Evolutionary conservation across 2,888 invertebrate genomes (phyloP).

Genomic region (Catocala nupta): DNA sequence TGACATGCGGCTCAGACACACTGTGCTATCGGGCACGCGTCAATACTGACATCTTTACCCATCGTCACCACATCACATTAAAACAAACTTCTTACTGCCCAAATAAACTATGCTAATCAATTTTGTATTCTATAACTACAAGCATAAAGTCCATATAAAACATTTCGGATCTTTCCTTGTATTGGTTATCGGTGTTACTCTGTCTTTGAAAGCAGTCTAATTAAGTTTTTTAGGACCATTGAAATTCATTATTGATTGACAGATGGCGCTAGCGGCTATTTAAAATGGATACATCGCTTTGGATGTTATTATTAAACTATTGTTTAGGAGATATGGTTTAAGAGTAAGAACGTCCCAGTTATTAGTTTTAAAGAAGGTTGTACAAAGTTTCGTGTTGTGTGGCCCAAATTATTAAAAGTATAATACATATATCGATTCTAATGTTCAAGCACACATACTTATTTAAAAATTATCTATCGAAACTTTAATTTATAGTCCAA

Average conservation of each 20-base stretch:
- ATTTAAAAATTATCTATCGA: too few relatives aligned
- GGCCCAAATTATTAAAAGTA: conserved; percentile 33
- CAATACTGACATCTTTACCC: conserved; percentile 84
- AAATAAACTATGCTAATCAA: conserved; percentile 30
- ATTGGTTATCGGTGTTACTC: conserved; percentile 66
- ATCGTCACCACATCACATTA: conserved; percentile 80
- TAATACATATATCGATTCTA: background rate
- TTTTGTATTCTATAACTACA: conserved; percentile 54
- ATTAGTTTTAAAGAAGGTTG: conserved; percentile 36
- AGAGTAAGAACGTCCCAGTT: conserved; percentile 31
- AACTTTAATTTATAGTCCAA: too few relatives aligned
- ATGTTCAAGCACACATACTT: too few relatives aligned
- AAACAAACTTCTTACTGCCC: conserved; percentile 57
- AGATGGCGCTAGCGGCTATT: conserved; percentile 84
- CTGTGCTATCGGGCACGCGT: conserved; percentile 79
- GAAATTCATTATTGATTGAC: conserved; percentile 84
- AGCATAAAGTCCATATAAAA: conserved; percentile 43
- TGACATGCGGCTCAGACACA: conserved; percentile 66
- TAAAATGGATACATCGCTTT: conserved; percentile 77
- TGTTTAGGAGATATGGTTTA: conserved; percentile 45
- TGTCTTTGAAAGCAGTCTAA: conserved; percentile 84
- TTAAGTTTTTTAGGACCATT: conserved; percentile 83
- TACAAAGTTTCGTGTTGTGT: conserved; percentile 56
- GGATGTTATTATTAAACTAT: conserved; percentile 63
- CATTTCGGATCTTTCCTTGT: conserved; percentile 23